phyloP scores from a whole-genome alignment of 2,888 invertebrate species.

The Sialis fuliginosa region DNA sequence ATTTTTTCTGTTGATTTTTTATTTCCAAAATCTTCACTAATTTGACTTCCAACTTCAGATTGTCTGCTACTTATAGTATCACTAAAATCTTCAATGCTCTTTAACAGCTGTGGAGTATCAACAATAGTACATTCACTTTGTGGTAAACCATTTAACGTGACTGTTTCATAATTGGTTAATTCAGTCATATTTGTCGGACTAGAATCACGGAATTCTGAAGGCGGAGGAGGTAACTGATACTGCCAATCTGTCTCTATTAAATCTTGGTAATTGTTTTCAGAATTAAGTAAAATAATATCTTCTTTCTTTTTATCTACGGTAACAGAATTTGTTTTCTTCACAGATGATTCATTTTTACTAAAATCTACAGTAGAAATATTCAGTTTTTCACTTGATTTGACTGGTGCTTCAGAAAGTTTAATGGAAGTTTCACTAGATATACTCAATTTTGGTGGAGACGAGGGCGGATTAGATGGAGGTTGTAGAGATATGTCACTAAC shows the following conservation, averaged over 20 bases:
- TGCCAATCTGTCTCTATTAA: constrained; percentile 27
- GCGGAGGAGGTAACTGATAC: constrained; percentile 39
- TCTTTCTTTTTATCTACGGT: background rate
- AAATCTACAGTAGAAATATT: background rate
- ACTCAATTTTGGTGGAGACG: background rate
- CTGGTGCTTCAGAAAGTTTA: background rate
- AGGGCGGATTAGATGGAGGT: background rate
- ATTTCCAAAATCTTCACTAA: background rate
- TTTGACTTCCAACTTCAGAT: background rate
- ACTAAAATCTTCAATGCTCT: constrained; percentile 20
- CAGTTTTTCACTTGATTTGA: background rate
- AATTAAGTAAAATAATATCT: background rate
- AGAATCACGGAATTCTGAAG: constrained; percentile 33
- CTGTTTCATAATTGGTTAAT: constrained; percentile 13
- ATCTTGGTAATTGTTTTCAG: background rate
- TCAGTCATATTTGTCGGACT: constrained; percentile 18
- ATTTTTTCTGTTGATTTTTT: constrained; percentile 1
- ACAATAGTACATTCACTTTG: constrained; percentile 21
- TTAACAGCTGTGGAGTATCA: constrained; percentile 23
- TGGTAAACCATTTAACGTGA: constrained; percentile 11
- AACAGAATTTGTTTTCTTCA: background rate
- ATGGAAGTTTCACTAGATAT: background rate
- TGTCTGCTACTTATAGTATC: constrained; percentile 10
- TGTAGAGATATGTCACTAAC: background rate
- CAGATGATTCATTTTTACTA: background rate